phyloP scores from a whole-genome alignment of 2,888 invertebrate species.

The Tetranychus piercei region DNA sequence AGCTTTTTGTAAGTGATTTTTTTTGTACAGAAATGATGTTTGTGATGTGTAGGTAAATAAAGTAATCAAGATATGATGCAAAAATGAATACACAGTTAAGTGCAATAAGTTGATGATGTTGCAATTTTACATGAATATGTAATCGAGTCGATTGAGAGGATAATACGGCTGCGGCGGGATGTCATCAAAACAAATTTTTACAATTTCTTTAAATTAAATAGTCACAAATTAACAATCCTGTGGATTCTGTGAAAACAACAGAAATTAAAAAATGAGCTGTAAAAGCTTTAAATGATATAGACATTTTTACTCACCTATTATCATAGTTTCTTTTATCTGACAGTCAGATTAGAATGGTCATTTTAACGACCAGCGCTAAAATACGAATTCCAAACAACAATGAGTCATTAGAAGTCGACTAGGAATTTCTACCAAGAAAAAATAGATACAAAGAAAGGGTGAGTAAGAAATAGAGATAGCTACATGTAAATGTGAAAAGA shows the following conservation, averaged over 20 bases:
- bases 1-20: not conserved
- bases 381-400: not conserved
- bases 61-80: not conserved
- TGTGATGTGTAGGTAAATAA: not conserved
- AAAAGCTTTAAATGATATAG: not conserved
- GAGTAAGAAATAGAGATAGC: not conserved
- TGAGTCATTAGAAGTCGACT: not conserved
- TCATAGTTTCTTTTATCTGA: no score
- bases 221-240: not conserved
- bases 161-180: not conserved
- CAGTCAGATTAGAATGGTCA: not conserved
- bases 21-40: not conserved
- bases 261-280: not conserved
- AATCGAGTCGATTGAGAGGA: not conserved
- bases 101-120: not conserved
- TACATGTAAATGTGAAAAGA: not conserved
- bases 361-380: not conserved
- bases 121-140: not conserved
- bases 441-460: not conserved
- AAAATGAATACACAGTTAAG: not conserved
- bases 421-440: not conserved
- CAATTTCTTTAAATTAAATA: not conserved
- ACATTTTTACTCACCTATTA: not conserved
- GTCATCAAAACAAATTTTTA: not conserved
- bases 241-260: not conserved